A percentile compares a stretch with the other conserved stretches of the same genome.
Evolutionary conservation across 2,113 vertebrate genomes (phyloP).

Genomic region (Panthera tigris): DNA sequence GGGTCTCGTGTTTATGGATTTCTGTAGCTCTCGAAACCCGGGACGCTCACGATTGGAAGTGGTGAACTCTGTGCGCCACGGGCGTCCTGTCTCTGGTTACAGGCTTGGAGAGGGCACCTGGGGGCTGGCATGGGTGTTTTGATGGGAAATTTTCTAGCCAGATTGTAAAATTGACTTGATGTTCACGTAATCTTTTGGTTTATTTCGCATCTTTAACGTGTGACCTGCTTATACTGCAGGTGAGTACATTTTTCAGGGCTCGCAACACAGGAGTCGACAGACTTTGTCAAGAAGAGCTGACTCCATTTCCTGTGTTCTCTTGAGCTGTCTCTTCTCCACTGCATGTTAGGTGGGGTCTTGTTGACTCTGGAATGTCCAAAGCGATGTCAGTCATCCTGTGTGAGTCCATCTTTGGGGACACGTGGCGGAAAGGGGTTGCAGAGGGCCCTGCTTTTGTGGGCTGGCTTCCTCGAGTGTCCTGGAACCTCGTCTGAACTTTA

Average conservation of each 20-base stretch:
- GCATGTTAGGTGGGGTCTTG: background rate
- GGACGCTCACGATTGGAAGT: background rate
- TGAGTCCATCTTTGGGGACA: background rate
- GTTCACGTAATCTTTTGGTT: background rate
- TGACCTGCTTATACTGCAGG: background rate
- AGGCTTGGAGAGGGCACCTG: background rate
- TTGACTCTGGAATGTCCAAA: background rate
- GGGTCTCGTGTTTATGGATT: background rate
- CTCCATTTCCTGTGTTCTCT: background rate
- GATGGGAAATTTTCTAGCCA: background rate
- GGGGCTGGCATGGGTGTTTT: background rate
- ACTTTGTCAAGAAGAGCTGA: background rate
- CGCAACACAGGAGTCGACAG: background rate
- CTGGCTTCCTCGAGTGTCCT: background rate
- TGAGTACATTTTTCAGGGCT: background rate
- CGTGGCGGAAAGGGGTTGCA: background rate
- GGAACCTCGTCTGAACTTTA: background rate
- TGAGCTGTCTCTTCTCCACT: background rate
- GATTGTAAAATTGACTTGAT: background rate
- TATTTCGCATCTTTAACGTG: background rate
- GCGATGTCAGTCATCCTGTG: background rate
- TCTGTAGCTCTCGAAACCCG: background rate
- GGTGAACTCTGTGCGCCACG: background rate
- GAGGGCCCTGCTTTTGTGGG: background rate
- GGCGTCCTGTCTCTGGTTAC: background rate